A percentile compares a stretch with the other conserved stretches of the same genome.
phyloP scores from a whole-genome alignment of 1,140 invertebrate genomes.

The Aphis craccivora region DNA sequence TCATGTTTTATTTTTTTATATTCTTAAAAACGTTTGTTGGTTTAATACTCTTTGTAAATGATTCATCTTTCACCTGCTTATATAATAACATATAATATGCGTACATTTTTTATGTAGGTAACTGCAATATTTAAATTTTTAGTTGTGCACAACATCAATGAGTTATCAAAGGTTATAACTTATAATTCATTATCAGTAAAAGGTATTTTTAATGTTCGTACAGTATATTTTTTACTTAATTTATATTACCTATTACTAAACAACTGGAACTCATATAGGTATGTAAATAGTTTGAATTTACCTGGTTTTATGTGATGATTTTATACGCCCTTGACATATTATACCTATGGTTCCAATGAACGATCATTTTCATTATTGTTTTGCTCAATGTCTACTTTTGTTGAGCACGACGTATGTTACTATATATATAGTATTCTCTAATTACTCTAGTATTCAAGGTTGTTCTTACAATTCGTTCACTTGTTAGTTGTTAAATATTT shows the following conservation, averaged over 20 bases:
- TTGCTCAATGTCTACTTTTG: conserved; percentile 1
- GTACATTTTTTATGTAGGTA: neutral
- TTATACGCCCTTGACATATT: conserved; percentile 23
- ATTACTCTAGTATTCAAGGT: conserved; percentile 34
- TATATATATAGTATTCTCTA: neutral
- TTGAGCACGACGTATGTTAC: neutral
- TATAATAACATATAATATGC: neutral
- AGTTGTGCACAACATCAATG: neutral
- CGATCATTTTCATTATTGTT: conserved; percentile 32
- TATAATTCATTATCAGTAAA: neutral
- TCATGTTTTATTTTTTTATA: neutral
- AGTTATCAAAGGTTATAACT: conserved; percentile 9
- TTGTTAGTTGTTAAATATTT: neutral
- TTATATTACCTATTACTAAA: neutral
- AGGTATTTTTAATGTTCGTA: neutral
- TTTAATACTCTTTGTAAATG: neutral
- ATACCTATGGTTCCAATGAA: conserved; percentile 2
- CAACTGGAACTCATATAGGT: neutral
- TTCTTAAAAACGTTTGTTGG: neutral
- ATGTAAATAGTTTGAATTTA: neutral
- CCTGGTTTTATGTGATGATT: neutral
- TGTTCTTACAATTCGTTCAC: neutral
- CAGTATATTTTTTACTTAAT: neutral
- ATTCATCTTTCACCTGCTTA: neutral
- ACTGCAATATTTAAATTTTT: neutral